These are phyloP conservation scores for Andrena dorsata DNA, from an alignment of 2,888 invertebrate species.

Conservation along the genomic window DNA sequence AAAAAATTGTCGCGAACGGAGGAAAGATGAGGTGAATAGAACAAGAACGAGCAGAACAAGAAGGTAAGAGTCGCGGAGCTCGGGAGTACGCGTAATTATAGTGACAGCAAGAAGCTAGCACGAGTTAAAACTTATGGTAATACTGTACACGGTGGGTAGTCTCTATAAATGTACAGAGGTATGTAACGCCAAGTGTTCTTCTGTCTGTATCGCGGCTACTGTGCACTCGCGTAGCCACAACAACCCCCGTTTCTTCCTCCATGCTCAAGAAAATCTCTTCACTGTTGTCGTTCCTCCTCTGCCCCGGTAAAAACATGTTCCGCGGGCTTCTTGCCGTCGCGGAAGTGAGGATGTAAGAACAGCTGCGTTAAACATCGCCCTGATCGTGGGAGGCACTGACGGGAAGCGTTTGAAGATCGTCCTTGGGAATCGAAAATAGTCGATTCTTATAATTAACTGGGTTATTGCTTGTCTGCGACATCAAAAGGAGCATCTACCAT, in stretches of 20 bases:
- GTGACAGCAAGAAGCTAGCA: slow-evolving; percentile 73
- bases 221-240: slow-evolving; percentile 29
- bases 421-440: neutral
- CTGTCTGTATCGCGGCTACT: slow-evolving; percentile 24
- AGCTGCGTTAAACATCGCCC: neutral
- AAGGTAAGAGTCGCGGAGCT: slow-evolving; percentile 50
- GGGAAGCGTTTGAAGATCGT: neutral
- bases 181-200: slow-evolving; percentile 56
- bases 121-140: slow-evolving; percentile 77
- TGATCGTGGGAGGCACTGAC: neutral
- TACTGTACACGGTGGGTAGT: slow-evolving; percentile 63
- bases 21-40: slow-evolving; percentile 33
- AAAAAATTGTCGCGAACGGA: slow-evolving; percentile 34
- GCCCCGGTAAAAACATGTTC: slow-evolving; percentile 15
- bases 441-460: neutral
- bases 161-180: slow-evolving; percentile 46
- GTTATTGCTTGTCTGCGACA: neutral
- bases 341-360: slow-evolving; percentile 1
- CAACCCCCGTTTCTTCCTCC: slow-evolving; percentile 24
- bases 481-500: slow-evolving; percentile 1
- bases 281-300: slow-evolving; percentile 7
- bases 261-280: slow-evolving; percentile 27
- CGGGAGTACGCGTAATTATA: slow-evolving; percentile 77
- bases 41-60: slow-evolving; percentile 26
- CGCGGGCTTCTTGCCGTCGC: slow-evolving; percentile 13